Percentiles rank a stretch among this genome's conserved stretches.
phyloP scores from a whole-genome alignment of 2,113 vertebrate species.

The Psettodes erumei region DNA sequence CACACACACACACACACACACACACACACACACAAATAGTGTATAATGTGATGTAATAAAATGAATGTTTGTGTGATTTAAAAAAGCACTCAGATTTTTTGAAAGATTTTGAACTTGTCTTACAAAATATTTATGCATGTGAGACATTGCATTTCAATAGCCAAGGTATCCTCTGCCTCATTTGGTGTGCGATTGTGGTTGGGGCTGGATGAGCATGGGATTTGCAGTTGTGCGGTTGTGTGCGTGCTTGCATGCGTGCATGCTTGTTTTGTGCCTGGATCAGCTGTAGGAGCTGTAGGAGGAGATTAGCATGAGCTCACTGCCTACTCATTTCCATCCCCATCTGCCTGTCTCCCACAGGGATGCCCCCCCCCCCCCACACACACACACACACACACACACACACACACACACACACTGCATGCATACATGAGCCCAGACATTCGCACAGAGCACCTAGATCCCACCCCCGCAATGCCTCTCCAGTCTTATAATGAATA shows the following conservation, averaged over 20 bases:
- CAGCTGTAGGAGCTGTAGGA: slow-evolving; percentile 76
- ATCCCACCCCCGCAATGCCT: slow-evolving; percentile 53
- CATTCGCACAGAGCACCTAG: slow-evolving; percentile 48
- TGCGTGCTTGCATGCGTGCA: slow-evolving; percentile 34
- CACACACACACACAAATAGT: slow-evolving; percentile 15
- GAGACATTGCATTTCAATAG: slow-evolving; percentile 24
- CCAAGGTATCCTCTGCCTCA: slow-evolving; percentile 40
- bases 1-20: slow-evolving; percentile 6
- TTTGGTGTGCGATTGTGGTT: slow-evolving; percentile 44
- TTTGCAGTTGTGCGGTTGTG: slow-evolving; percentile 9
- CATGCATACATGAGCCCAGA: slow-evolving; percentile 31
- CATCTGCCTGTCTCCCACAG: slow-evolving; percentile 82
- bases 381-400: slow-evolving; percentile 30
- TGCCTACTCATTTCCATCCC: slow-evolving; percentile 80
- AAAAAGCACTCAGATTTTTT: slow-evolving; percentile 9
- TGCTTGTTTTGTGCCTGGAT: slow-evolving; percentile 66
- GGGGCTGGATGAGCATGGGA: slow-evolving; percentile 31
- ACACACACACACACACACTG: slow-evolving; percentile 32
- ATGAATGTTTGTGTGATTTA: slow-evolving; percentile 7
- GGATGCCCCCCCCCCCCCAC: slow-evolving; percentile 50
- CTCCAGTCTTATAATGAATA: slow-evolving; percentile 55
- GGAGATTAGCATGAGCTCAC: slow-evolving; percentile 80
- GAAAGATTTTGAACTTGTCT: slow-evolving; percentile 12
- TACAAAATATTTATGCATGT: slow-evolving; percentile 5
- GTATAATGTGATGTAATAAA: neutral